These are phyloP conservation scores for Tinamus guttatus DNA, from an alignment of 2,113 vertebrate species.

Conservation along the genomic window DNA sequence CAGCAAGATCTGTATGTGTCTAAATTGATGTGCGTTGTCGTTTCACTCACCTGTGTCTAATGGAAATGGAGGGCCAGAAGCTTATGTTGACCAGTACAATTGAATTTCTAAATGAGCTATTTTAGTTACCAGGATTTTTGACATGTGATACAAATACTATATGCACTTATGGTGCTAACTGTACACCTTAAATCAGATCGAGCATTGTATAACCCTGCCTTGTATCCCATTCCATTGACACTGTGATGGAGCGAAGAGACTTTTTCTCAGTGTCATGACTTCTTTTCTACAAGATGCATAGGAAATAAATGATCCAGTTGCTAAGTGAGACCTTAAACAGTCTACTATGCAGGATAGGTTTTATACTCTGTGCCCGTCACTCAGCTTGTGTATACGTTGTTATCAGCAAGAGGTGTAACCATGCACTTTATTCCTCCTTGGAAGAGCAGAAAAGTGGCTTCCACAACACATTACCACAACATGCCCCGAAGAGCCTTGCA, in stretches of 20 bases:
- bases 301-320: background rate
- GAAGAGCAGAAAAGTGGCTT: constrained; percentile 27
- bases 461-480: background rate
- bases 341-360: background rate
- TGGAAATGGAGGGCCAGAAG: background rate
- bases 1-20: background rate
- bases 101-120: background rate
- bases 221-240: background rate
- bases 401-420: background rate
- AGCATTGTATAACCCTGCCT: background rate
- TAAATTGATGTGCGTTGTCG: background rate
- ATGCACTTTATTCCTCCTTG: constrained; percentile 2
- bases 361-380: background rate
- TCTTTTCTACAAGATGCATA: background rate
- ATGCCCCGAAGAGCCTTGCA: background rate
- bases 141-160: background rate
- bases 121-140: background rate
- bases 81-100: background rate
- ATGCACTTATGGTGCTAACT: background rate
- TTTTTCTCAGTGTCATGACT: background rate
- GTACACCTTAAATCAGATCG: background rate
- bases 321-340: background rate
- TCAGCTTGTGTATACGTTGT: background rate
- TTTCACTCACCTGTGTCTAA: background rate
- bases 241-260: background rate